Conservation (phyloP, 2,888 invertebrate species). For the Hirtodrosophila trivittata region DNA sequence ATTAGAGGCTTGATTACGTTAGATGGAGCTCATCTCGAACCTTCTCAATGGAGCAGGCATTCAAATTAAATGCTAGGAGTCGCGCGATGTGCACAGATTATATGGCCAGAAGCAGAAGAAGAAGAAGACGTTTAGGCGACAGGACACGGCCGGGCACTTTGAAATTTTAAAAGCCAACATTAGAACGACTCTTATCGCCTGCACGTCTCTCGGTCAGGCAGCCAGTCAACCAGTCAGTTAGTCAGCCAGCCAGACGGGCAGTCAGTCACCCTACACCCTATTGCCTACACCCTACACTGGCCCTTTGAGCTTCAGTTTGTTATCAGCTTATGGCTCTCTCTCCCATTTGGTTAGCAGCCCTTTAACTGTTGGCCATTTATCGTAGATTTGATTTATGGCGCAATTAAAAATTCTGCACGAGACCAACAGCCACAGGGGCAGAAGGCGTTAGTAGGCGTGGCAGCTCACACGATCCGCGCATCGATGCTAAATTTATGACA, state of each 20-base stretch:
- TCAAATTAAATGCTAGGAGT: conserved; percentile 64
- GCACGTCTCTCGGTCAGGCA: conserved; percentile 31
- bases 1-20: conserved; percentile 78
- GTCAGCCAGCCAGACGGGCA: background rate
- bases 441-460: conserved; percentile 11
- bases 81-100: conserved; percentile 31
- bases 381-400: conserved; percentile 76
- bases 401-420: conserved; percentile 69
- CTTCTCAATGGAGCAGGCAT: conserved; percentile 42
- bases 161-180: conserved; percentile 66
- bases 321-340: conserved; percentile 72
- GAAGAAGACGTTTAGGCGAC: background rate
- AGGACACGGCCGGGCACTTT: conserved; percentile 49
- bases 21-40: conserved; percentile 51
- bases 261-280: background rate
- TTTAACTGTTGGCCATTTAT: conserved; percentile 75
- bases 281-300: background rate
- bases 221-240: background rate
- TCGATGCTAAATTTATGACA: conserved; percentile 75
- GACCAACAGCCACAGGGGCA: conserved; percentile 19
- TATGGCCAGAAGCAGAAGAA: conserved; percentile 1
- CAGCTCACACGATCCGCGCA: conserved; percentile 38
- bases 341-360: conserved; percentile 77
- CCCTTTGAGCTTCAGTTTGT: conserved; percentile 42
- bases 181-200: conserved; percentile 53